Base-by-base conservation (phyloP, 2,797 vertebrate species). In the Chaetodon trifasciatus region DNA sequence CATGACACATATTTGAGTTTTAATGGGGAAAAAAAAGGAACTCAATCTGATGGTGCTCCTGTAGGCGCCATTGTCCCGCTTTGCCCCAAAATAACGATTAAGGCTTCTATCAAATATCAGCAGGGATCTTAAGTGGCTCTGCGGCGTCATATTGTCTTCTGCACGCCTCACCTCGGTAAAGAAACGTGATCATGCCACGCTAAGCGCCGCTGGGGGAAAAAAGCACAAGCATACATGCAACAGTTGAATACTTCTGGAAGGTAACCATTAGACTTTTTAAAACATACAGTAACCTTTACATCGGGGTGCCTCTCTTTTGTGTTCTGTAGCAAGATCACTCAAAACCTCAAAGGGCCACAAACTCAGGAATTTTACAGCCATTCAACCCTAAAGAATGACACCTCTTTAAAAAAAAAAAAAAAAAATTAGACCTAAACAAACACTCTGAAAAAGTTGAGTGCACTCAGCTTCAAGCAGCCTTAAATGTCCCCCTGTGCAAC, bases 221-320 rank as follows among this genome's bases (percentile, higher is more conserved):
- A 66, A 60, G 42, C 49, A n/a, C 35, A 46, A 47, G 52, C n/a
- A 11, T 68, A 47, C 44, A 76, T 49, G 78, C 69, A 74, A 76
- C 88, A 77, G 80, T 69, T 86, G 85, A 87, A 86, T 42, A 83
- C 68, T 87, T 70, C 49, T 32, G 49, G 61, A 23, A 50, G 82
- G 94, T 93, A 94, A 95, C 91, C 94, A 95, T 95, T 95, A 94
- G 92, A 91, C 91, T 63, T 85, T 84, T 83, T 28, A 28, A 91
- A 89, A 90, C 88, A 89, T 49, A 63, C 79, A 74, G 57, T 67
- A 83, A 89, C 73, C 57, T 73, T 66, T 79, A 82, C 52, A 62
- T n/a, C 23, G 39, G 12, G n/a, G 23, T 37, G 6, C 78, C 37
- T 62, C 47, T 68, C 63, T 83, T 67, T 67, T 68, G 53, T 84